These are phyloP conservation scores for Phalacrocorax carbo DNA, from an alignment of 2,113 vertebrate genomes.

Conservation along the genomic window DNA sequence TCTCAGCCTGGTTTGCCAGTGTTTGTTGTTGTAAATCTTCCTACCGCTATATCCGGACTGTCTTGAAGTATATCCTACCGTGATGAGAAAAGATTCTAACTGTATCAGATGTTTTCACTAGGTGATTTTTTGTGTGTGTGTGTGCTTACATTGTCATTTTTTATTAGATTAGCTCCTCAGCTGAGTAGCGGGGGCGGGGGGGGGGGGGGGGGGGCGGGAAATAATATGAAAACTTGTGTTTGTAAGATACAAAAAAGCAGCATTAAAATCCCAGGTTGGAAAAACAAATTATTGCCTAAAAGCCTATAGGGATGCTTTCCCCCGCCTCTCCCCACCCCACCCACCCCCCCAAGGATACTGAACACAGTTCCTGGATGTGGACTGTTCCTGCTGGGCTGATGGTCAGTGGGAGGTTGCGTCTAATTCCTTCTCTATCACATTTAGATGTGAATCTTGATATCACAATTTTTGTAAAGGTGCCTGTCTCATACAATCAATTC, in stretches of 20 bases:
- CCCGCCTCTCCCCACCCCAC: accelerated
- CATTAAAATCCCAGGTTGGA: not conserved
- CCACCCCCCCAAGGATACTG: not conserved
- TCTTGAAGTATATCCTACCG: not conserved
- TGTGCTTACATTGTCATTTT: not conserved
- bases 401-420: not conserved
- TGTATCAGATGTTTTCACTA: not conserved
- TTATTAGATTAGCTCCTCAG: not conserved
- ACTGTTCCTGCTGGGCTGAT: not conserved
- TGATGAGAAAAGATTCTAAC: not conserved
- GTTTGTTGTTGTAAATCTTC: not conserved
- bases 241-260: not conserved
- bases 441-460: not conserved
- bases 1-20: not conserved
- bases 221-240: not conserved
- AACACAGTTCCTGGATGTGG: not conserved
- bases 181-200: not conserved
- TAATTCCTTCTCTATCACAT: not conserved
- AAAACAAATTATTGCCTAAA: not conserved
- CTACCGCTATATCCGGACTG: not conserved
- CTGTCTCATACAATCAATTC: not conserved
- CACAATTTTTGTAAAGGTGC: not conserved
- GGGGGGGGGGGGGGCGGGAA: too few relatives aligned
- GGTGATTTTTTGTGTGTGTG: not conserved
- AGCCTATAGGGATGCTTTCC: not conserved